Evolutionary conservation across 2,888 invertebrate genomes (phyloP), one percentile per base, ranked within the genome.

Genomic region (Chrysopilus asiliformis): DNA sequence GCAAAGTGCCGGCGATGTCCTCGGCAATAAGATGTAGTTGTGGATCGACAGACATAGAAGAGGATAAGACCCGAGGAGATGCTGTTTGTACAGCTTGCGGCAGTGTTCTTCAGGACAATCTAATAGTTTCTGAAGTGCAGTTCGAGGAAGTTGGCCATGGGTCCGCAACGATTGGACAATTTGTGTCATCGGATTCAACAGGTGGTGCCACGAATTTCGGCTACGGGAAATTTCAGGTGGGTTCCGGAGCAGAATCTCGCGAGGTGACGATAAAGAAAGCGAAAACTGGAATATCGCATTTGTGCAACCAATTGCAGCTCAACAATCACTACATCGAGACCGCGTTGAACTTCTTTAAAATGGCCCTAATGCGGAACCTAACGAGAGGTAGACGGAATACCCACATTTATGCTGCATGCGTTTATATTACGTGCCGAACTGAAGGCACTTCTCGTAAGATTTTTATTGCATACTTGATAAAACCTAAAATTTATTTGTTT

Each of bases 51-150:
- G 89, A 93, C 44, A 87, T 97, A 42, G 95, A 97, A 65, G 85
- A 83, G 42, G 97, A 97, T 61, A 83, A 89, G 41, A 81, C 86
- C 15, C 74, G 94, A 52, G 97, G 95, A 22, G 93, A 95, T 71
- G 82, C 85, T 8, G 91, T 95, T 2, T 98, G 98, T 60, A 94
- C 87, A 17, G 81, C 79, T 55, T 98, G 98, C 66, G 98, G 97
- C 17, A 80, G 86, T 6, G 97, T 98, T 2, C 66, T 98, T 12
- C 95, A 97, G 58, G 93, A 95, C 55, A 90, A 86, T 52, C 80
- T 91, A 36, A 97, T 98, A 54, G 94, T 98, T 16, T 85, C 90
- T 3, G 95, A 97, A 60, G 80, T 95, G 16, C 89, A 93, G 60
- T 98, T 95, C 56, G 86, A 90, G 60, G 97, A 98, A 59, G 81